Evolutionary conservation across 1,140 invertebrate species (phyloP).

Genomic region (Heliconius hewitsoni): DNA sequence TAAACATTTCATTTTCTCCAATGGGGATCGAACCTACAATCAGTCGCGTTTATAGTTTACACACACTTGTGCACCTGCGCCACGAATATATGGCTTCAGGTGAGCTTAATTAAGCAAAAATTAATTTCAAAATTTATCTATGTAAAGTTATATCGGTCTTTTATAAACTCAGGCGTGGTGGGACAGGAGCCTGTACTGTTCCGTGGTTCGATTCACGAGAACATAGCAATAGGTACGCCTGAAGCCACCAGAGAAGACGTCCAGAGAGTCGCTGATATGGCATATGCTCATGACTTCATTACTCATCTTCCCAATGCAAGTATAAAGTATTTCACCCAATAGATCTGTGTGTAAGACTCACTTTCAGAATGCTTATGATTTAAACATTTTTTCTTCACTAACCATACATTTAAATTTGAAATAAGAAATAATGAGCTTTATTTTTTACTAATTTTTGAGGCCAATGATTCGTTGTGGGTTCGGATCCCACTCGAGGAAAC

Average conservation of each 20-base stretch:
- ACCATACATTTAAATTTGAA: no score
- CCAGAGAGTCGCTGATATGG: conserved; percentile 84
- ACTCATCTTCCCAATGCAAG: conserved; percentile 63
- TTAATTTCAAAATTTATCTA: conserved; percentile 7
- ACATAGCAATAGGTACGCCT: conserved; percentile 86
- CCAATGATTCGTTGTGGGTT: no score
- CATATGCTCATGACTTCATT: conserved; percentile 92
- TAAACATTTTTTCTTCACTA: no score
- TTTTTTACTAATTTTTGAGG: no score
- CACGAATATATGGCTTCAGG: conserved; percentile 75
- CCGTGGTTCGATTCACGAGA: conserved; percentile 87
- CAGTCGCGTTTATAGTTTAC: no score
- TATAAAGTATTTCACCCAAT: conserved; percentile 48
- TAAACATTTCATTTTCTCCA: no score
- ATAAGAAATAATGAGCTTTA: no score
- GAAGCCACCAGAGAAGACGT: conserved; percentile 84
- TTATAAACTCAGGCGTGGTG: conserved; percentile 84
- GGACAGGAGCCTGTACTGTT: conserved; percentile 91
- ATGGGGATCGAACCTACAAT: no score
- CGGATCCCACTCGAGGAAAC: no score
- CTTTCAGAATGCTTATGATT: background rate
- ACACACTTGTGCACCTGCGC: no score
- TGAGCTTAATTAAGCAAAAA: conserved; percentile 45
- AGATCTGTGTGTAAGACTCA: background rate
- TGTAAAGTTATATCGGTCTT: background rate